Evolutionary conservation across 2,797 vertebrate species (phyloP).

Genomic region (Cryptoblepharus egeriae): DNA sequence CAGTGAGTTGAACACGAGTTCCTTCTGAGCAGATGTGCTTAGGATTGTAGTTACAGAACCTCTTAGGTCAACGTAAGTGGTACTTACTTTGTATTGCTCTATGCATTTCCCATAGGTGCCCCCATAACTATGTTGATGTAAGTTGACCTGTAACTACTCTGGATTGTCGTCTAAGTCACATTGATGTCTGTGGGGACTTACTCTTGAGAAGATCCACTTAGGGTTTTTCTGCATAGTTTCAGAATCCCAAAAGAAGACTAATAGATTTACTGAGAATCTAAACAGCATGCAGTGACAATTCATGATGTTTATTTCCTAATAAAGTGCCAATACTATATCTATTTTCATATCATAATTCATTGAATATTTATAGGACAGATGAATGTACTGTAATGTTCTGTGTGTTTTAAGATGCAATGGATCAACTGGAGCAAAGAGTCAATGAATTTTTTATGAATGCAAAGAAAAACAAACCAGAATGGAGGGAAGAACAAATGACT

Average conservation of each 20-base stretch:
- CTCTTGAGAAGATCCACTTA: too few relatives aligned
- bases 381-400: conserved; percentile 61
- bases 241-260: background rate
- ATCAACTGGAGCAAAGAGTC: conserved; percentile 97
- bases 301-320: background rate
- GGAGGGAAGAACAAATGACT: conserved; percentile 99
- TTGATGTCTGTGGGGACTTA: too few relatives aligned
- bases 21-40: background rate
- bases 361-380: conserved; percentile 37
- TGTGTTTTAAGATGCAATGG: conserved; percentile 91
- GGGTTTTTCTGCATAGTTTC: background rate
- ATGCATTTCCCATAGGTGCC: too few relatives aligned
- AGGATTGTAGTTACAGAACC: background rate
- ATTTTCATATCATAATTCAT: background rate
- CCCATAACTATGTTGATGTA: too few relatives aligned
- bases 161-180: too few relatives aligned
- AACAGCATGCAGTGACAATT: too few relatives aligned
- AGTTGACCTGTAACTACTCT: too few relatives aligned
- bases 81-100: too few relatives aligned
- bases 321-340: background rate
- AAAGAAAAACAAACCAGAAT: conserved; percentile 99
- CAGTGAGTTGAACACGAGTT: background rate
- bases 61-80: too few relatives aligned
- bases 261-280: background rate
- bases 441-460: conserved; percentile 97